Conservation (phyloP, 2,797 vertebrate species). For the Coreius guichenoti region DNA sequence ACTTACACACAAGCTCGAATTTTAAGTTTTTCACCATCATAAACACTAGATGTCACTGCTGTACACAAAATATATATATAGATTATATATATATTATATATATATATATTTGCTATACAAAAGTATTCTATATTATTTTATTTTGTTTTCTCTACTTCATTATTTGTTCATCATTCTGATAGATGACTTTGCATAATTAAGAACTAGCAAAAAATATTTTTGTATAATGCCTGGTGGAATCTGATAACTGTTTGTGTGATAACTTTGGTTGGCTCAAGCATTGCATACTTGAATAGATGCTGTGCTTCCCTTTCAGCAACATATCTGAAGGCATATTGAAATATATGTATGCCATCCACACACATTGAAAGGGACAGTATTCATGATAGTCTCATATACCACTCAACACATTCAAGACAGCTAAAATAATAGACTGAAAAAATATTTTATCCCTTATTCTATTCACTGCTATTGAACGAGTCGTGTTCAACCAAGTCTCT, state of each 20-base stretch:
- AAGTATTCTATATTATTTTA: background rate
- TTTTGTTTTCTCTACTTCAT: background rate
- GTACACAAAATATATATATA: background rate
- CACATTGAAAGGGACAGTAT: background rate
- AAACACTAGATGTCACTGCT: slow-evolving; percentile 29
- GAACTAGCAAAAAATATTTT: background rate
- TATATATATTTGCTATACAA: too few relatives aligned
- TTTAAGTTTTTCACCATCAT: background rate
- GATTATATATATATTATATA: too few relatives aligned
- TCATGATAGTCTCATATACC: background rate
- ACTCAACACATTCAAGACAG: background rate
- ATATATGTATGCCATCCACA: background rate
- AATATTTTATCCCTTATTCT: too few relatives aligned
- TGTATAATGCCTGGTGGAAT: background rate
- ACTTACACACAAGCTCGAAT: too few relatives aligned
- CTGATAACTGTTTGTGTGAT: background rate
- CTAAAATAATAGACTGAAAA: too few relatives aligned
- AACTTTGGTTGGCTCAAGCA: background rate
- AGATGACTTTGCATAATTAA: background rate
- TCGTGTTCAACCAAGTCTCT: background rate
- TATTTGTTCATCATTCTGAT: background rate
- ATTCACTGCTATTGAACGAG: background rate
- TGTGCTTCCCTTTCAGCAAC: background rate
- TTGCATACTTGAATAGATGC: too few relatives aligned
- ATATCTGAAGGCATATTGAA: background rate